Conservation (phyloP, 2,797 vertebrate species). For the Syngnathus rostellatus region DNA sequence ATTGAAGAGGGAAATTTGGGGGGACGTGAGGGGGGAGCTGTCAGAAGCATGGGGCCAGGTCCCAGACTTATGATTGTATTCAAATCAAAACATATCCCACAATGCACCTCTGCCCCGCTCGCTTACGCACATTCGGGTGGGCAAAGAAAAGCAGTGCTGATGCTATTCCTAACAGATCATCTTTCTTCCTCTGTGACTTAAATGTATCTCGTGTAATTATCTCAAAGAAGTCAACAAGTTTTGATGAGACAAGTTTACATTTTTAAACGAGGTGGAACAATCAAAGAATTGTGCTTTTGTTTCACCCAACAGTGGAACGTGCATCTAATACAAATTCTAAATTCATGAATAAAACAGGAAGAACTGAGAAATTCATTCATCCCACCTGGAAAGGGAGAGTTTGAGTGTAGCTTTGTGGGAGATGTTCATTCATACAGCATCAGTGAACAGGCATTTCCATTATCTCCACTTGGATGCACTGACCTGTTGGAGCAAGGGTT, state of each 20-base stretch:
- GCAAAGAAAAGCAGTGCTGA: conserved; percentile 67
- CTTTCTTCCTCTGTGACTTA: conserved; percentile 47
- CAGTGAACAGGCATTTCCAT: conserved; percentile 50
- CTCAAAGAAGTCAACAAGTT: conserved; percentile 19
- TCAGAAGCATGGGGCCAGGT: conserved; percentile 45
- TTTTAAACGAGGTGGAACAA: conserved; percentile 18
- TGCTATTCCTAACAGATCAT: conserved; percentile 61
- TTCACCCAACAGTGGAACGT: not conserved
- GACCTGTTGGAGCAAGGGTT: conserved; percentile 50
- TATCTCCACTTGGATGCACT: conserved; percentile 46
- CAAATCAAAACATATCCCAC: conserved; percentile 79
- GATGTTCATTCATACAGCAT: conserved; percentile 38
- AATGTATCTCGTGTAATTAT: conserved; percentile 17
- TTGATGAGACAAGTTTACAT: conserved; percentile 26
- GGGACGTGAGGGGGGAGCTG: conserved; percentile 55
- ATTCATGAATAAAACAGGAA: not conserved
- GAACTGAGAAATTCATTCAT: conserved; percentile 6
- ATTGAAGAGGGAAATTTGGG: conserved; percentile 72
- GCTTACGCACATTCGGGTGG: conserved; percentile 60
- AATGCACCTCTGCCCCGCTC: conserved; percentile 66
- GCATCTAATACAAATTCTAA: not conserved
- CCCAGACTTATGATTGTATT: conserved; percentile 75
- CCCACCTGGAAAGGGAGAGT: conserved; percentile 45
- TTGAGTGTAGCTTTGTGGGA: conserved; percentile 34
- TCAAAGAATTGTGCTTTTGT: not conserved